A percentile compares a stretch with the other conserved stretches of the same genome.
These are phyloP conservation scores for Halictus quadricinctus DNA, from an alignment of 2,888 invertebrate species.

Conservation along the genomic window DNA sequence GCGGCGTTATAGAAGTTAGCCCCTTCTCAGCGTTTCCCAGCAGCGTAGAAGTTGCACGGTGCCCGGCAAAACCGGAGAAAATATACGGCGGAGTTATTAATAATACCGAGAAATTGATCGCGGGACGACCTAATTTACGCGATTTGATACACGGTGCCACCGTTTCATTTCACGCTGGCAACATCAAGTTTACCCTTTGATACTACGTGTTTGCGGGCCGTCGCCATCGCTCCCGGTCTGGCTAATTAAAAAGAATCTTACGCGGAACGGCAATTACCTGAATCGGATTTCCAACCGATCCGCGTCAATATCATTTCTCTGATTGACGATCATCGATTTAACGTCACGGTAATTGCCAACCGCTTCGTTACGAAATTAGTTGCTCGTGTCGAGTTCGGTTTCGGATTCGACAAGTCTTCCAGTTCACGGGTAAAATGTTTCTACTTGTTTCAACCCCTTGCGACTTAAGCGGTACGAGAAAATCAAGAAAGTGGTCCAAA, in stretches of 20 bases:
- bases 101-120: constrained; percentile 29
- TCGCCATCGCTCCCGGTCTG: constrained; percentile 39
- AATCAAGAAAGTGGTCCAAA: too few relatives aligned
- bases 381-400: background rate
- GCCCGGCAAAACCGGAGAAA: background rate
- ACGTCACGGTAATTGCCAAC: background rate
- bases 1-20: background rate
- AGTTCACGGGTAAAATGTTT: too few relatives aligned
- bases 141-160: constrained; percentile 28
- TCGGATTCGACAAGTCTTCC: too few relatives aligned
- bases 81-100: constrained; percentile 15
- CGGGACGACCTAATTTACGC: constrained; percentile 39
- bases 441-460: too few relatives aligned
- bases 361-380: background rate
- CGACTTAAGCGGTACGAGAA: too few relatives aligned
- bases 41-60: background rate
- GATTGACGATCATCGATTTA: background rate
- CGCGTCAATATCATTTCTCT: background rate
- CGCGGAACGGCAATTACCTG: background rate
- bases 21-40: background rate
- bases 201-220: constrained; percentile 26
- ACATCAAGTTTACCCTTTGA: constrained; percentile 50
- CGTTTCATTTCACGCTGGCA: constrained; percentile 24
- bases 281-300: background rate
- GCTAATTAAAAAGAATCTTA: constrained; percentile 25